Evolutionary conservation across 2,888 invertebrate genomes (phyloP), one percentile per base, ranked within the genome.

Genomic region (Drosophila monieri): DNA sequence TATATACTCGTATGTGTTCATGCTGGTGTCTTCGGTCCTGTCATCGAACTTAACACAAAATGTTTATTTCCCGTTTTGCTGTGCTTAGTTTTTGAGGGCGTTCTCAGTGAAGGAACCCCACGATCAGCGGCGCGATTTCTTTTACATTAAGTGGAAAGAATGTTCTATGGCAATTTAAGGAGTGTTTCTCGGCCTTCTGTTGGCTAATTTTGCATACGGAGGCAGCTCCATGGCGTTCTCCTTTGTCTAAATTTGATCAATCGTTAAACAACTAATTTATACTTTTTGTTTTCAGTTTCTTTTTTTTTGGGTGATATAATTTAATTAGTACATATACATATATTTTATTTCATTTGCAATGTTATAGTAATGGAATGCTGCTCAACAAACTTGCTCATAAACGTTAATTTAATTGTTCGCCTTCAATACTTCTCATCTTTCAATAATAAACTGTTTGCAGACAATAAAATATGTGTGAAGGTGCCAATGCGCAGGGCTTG

Each of bases 251-350:
- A 49, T 68, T 37, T 32, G 58, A 75, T 78, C 57, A 76, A 65
- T 74, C 67, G 69, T 87, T 81, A 87, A 71, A 78, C 85, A 87
- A 81, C 80, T 84, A 87, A 85, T 80, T 73, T 59, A 80, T 86
- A 73, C 66, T 73, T 78, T 49, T 64, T 39, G 52, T 44, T 51
- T 60, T 47, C 3, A 2, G 37, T 46, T 44, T 44, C 8, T 6
- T 47, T 14, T 18, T 18, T 27, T 47, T 27, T 12, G 54, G 51
- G 80, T 81, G 83, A 81, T 79, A 85, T 81, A 85, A 59, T 85
- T 83, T 74, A 81, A 81, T 76, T 76, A 85, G 74, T 78, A 85
- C 77, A 88, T 85, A 64, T 73, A 81, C 72, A 78, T 76, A 80
- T 57, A 76, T 71, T 76, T 71, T 80, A 64, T 68, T 51, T 62